Evolutionary conservation across 2,113 vertebrate genomes (phyloP).

Genomic region (Tapirus terrestris): DNA sequence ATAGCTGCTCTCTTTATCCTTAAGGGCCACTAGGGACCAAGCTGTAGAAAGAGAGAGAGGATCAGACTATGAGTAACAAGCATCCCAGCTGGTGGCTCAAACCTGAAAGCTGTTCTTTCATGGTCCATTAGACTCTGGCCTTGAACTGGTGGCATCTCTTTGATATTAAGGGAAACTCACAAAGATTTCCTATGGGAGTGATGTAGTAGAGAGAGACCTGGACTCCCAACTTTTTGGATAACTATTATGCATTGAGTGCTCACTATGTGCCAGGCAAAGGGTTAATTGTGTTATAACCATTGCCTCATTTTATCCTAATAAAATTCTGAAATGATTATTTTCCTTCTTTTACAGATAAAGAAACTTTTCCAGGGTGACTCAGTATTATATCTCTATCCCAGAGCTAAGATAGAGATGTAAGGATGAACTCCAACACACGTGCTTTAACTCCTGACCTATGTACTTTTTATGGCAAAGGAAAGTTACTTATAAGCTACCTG

Average conservation of each 20-base stretch:
- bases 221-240: background rate
- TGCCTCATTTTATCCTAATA: background rate
- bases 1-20: background rate
- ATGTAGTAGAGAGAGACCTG: background rate
- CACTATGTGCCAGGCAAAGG: background rate
- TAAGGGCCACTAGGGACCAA: background rate
- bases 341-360: background rate
- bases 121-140: slow-evolving; percentile 1
- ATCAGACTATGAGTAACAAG: background rate
- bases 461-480: background rate
- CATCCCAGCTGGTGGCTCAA: background rate
- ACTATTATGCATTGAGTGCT: background rate
- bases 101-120: slow-evolving; percentile 33
- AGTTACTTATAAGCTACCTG: background rate
- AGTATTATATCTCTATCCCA: background rate
- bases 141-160: slow-evolving; percentile 6
- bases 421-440: background rate
- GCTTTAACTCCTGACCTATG: background rate
- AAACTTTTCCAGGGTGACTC: background rate
- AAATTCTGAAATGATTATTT: background rate
- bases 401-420: background rate
- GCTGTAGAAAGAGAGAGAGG: background rate
- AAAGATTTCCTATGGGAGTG: background rate
- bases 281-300: background rate
- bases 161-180: background rate